Evolutionary conservation across 2,888 invertebrate species (phyloP).

Genomic region (Drosophila multiciliata): DNA sequence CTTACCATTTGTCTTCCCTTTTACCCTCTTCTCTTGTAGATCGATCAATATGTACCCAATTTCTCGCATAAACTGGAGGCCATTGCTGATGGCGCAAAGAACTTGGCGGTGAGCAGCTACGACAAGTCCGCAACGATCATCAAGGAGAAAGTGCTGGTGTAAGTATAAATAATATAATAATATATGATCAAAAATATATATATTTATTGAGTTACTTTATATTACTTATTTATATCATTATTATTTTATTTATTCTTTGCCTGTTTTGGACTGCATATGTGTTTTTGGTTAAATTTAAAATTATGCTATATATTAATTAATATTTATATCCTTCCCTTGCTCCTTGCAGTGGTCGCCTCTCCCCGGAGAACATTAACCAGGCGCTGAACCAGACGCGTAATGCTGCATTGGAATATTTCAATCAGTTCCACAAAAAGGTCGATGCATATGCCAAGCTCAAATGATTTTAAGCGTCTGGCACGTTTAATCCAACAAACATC

Average conservation of each 20-base stretch:
- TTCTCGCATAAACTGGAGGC: conserved; percentile 88
- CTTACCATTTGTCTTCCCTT: conserved; percentile 13
- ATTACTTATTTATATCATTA: background rate
- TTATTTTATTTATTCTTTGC: background rate
- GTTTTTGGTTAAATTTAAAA: background rate
- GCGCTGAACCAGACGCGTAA: conserved; percentile 89
- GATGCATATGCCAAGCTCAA: conserved; percentile 90
- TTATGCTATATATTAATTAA: background rate
- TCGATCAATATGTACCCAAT: conserved; percentile 91
- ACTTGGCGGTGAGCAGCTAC: conserved; percentile 86
- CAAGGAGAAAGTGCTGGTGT: conserved; percentile 92
- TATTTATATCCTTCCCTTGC: background rate
- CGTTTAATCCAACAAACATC: conserved; percentile 49
- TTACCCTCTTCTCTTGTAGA: conserved; percentile 82
- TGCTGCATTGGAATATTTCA: conserved; percentile 89
- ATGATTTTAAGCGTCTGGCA: conserved; percentile 85
- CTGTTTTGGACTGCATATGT: background rate
- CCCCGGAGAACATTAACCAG: conserved; percentile 91
- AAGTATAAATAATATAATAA: conserved; percentile 85
- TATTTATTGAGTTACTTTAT: background rate
- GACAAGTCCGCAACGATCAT: conserved; percentile 87
- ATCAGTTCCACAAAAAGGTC: conserved; percentile 92
- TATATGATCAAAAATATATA: background rate
- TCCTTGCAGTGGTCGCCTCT: conserved; percentile 89
- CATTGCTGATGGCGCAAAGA: conserved; percentile 85